Percentiles rank a stretch among this genome's conserved stretches.
Evolutionary conservation across 2,888 invertebrate species (phyloP).

Genomic region (Spisula solida): DNA sequence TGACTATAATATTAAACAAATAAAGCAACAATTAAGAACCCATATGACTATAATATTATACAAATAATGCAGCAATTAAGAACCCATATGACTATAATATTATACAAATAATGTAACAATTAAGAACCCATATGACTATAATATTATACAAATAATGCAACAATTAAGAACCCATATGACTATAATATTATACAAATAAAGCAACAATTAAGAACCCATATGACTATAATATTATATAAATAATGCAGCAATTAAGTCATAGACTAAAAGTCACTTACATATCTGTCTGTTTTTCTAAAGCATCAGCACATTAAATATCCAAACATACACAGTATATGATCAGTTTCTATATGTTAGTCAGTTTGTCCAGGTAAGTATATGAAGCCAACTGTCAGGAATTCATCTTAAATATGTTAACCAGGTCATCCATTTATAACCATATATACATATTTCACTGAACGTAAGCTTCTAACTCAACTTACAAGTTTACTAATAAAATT

Average conservation of each 20-base stretch:
- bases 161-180: no score
- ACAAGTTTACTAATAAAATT: conserved; percentile 22
- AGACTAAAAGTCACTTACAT: background rate
- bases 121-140: no score
- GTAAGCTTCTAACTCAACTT: conserved; percentile 15
- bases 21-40: background rate
- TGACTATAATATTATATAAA: no score
- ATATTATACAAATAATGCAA: no score
- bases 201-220: no score
- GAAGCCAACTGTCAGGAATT: background rate
- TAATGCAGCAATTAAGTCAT: background rate
- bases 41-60: no score
- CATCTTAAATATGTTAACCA: background rate
- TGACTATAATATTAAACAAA: background rate
- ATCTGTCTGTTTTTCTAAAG: background rate
- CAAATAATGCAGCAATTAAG: background rate
- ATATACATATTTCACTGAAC: background rate
- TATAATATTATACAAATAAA: no score
- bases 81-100: no score
- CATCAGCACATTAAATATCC: background rate
- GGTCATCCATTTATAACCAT: background rate
- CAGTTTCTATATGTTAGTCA: background rate
- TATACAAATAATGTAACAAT: background rate
- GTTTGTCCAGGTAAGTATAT: background rate
- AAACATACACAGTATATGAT: background rate